These are phyloP conservation scores for Ailuropoda melanoleuca DNA, from an alignment of 2,113 vertebrate species.

Conservation along the genomic window DNA sequence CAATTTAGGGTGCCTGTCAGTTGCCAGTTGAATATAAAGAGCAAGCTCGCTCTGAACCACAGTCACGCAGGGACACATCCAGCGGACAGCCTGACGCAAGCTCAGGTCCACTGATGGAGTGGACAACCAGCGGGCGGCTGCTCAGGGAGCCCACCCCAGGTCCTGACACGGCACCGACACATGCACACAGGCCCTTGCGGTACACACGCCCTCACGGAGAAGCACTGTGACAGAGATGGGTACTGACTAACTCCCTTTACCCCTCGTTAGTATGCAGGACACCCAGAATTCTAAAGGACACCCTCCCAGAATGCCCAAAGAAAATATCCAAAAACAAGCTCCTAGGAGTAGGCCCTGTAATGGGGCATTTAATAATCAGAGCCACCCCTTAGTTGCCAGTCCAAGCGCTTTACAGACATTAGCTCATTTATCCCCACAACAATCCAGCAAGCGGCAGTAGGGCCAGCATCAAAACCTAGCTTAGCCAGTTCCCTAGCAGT, in stretches of 20 bases:
- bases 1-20: constrained; percentile 65
- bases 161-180: accelerated
- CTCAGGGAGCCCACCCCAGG: background rate
- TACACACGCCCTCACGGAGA: accelerated
- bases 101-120: background rate
- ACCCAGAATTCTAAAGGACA: background rate
- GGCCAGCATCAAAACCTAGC: background rate
- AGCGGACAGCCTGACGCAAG: accelerated
- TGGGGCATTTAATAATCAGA: background rate
- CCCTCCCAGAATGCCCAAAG: background rate
- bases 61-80: background rate
- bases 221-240: background rate
- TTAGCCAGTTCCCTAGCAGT: background rate
- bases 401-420: background rate
- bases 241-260: background rate
- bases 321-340: background rate
- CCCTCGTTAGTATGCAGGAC: background rate
- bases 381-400: background rate
- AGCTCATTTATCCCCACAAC: background rate
- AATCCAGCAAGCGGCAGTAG: background rate
- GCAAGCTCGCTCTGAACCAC: background rate
- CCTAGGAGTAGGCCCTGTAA: background rate
- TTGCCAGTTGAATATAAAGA: constrained; percentile 68
- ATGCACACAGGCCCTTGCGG: background rate
- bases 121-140: accelerated